Percentiles rank a stretch among this genome's conserved stretches.
phyloP scores from a whole-genome alignment of 2,113 vertebrate species.

The Chaetops frenatus region DNA sequence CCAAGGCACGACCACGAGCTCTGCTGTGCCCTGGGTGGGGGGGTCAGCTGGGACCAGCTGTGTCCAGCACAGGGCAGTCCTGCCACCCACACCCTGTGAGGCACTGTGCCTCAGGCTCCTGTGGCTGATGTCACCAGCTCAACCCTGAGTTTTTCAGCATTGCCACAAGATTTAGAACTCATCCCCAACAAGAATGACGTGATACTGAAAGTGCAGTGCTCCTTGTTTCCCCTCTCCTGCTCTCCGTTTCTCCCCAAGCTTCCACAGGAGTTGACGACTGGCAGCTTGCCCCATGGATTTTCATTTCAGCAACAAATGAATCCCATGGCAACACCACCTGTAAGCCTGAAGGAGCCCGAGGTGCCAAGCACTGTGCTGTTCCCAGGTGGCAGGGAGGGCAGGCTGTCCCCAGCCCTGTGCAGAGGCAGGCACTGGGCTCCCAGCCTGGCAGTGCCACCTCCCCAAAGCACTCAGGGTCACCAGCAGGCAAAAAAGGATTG shows the following conservation, averaged over 20 bases:
- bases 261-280: not conserved
- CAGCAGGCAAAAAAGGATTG: not conserved
- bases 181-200: not conserved
- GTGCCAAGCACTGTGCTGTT: not conserved
- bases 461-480: not conserved
- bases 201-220: accelerated
- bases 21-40: accelerated
- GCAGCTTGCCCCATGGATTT: accelerated
- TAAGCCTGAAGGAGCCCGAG: not conserved
- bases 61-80: not conserved
- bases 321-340: accelerated
- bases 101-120: not conserved
- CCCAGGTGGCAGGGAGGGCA: not conserved
- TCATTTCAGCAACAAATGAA: not conserved
- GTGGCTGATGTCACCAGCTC: not conserved
- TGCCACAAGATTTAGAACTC: not conserved
- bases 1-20: accelerated
- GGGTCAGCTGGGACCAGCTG: not conserved
- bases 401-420: not conserved
- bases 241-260: not conserved
- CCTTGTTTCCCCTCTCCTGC: not conserved
- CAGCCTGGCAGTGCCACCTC: not conserved
- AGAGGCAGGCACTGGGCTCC: not conserved
- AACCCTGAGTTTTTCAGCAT: accelerated
- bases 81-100: accelerated